Percentiles rank a stretch among this genome's conserved stretches.
Conservation (phyloP, 2,797 vertebrate species). For the Rhinogobio ventralis region DNA sequence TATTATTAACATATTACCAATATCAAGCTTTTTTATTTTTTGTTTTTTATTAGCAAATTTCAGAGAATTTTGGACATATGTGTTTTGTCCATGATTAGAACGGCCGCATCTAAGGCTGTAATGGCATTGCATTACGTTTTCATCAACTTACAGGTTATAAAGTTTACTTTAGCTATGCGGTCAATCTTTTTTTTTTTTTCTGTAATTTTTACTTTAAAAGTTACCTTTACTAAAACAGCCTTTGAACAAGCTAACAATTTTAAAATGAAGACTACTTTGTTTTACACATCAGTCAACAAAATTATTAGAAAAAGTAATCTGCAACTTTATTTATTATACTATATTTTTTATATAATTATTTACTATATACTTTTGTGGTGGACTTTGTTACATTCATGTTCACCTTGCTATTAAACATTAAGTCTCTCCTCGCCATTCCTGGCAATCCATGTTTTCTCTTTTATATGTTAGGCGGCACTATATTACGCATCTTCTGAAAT, state of each 20-base stretch:
- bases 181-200: too few species aligned
- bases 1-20: too few species aligned
- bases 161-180: too few species aligned
- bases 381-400: not conserved
- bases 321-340: not conserved
- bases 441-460: not conserved
- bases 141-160: too few species aligned
- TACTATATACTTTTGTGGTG: not conserved
- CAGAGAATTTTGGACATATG: too few species aligned
- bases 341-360: not conserved
- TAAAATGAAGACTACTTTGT: not conserved
- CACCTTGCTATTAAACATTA: not conserved
- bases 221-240: not conserved
- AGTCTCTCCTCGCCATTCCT: not conserved
- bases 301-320: not conserved
- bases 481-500: not conserved
- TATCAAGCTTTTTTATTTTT: too few species aligned
- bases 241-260: not conserved
- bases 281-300: not conserved
- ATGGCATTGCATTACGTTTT: too few species aligned
- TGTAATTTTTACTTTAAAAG: too few species aligned
- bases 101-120: too few species aligned
- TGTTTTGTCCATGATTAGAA: too few species aligned
- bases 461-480: not conserved
- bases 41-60: too few species aligned